Base-by-base conservation (phyloP, 2,797 vertebrate genomes). In the Sebastiscus albofasciatus region DNA sequence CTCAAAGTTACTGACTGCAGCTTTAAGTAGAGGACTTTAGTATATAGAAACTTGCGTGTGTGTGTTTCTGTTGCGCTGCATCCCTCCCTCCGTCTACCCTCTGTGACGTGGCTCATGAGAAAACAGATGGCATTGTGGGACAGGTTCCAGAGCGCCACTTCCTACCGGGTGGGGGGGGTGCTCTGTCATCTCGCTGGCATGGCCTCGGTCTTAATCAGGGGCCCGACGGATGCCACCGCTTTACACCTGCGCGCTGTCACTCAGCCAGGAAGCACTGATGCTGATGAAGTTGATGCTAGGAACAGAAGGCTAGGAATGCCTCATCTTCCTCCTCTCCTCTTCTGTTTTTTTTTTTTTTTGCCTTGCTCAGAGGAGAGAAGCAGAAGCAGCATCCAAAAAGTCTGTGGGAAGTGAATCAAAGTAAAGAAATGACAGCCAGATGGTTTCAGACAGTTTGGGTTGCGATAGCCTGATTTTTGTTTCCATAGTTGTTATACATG, bases 91-190 rank as follows among this genome's bases (percentile, higher is more conserved):
- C 2, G 1, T 75, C 77, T 68, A 67, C 24, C 49, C 70, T 52
- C 24, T 0, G 2, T 71, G 81, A 82, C 27, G 31, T 22, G 77
- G 80, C 84, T 85, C 85, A 61, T 68, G 76, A 86, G 79, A 86
- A 76, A 94, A 87, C 95, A 95, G 93, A 95, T 94, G 94, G 94
- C 80, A 75, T 58, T 75, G 75, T 72, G 82, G 90, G 82, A 92
- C 5, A 20, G 46, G 49, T 81, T 93, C 83, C 88, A 90, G 79
- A 82, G 82, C 5, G 60, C 12, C 66, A 49, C 67, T 81, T 87
- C 80, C 60, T 68, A 66, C 75, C 4, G 4, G n/a, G 14, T 2
- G 14, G 46, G 66, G 67, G 6, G 14, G 66, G 62, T 42, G 72
- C 11, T 11, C 78, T 86, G 86, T 90, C 87, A 84, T 79, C 82